Evolutionary conservation across 2,113 vertebrate species (phyloP).

Genomic region (Theropithecus gelada): DNA sequence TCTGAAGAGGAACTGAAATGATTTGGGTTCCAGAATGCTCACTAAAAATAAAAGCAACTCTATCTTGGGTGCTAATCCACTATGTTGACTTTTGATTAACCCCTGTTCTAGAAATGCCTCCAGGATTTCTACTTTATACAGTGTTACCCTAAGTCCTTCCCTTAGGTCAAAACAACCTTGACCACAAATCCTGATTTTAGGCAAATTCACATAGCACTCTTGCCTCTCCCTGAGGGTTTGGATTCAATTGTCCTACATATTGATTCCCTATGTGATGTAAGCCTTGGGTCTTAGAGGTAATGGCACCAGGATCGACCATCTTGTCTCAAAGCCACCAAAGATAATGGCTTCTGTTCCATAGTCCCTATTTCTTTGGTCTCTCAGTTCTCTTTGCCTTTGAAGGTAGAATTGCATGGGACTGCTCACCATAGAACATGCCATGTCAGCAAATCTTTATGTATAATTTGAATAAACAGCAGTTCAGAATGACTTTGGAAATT

Average conservation of each 20-base stretch:
- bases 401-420: neutral
- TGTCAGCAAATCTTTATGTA: neutral
- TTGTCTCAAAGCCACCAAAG: neutral
- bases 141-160: neutral
- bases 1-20: neutral
- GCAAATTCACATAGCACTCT: neutral
- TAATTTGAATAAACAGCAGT: neutral
- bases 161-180: neutral
- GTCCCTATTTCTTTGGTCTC: neutral
- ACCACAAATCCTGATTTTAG: neutral
- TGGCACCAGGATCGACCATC: neutral
- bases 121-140: neutral
- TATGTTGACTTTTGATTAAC: neutral
- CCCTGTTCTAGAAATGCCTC: neutral
- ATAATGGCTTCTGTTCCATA: neutral
- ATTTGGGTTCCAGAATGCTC: neutral
- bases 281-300: neutral
- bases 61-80: neutral
- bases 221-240: neutral
- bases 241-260: neutral
- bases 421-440: neutral
- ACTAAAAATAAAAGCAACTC: neutral
- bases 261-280: neutral
- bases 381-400: neutral
- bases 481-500: neutral